Base-by-base conservation (phyloP, 2,797 vertebrate species). In the Glyptemys insculpta region DNA sequence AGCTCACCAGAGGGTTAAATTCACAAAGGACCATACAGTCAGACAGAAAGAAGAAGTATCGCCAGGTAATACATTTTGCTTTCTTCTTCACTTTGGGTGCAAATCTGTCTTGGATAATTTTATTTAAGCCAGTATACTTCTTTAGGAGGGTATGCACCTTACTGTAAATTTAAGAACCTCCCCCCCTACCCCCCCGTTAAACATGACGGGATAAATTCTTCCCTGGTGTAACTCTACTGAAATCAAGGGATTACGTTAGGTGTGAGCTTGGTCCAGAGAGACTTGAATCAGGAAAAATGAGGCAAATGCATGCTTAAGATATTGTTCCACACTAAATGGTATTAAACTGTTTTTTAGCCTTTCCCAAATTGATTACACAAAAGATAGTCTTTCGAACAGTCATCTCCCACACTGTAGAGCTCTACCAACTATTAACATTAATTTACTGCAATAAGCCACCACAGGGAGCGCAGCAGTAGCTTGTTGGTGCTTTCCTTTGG, bases 1-100 rank as follows among this genome's bases (percentile, higher is more conserved):
- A 97, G 99, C 99, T 49, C 99, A 99, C 96, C 99, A 99, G 89
- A 98, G 99, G 89, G 99, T 99, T 52, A 99, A 99, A 98, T 99
- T 99, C 98, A 99, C 99, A 59, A 99, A 99, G 92, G 99, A 99
- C 95, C 99, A 99, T 96, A 99, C 99, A 62, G 99, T 99, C 90
- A 99, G 99, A 44, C 99, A 99, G 95, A 99, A 99, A 96, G 99
- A 99, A 87, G 99, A 99, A 94, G 99, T 99, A 92, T 99, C 99
- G 90, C 99, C 99, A 99, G 99, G 99, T 99, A 98, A 95, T 25
- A 41, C 6, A 6, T 34, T 82, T 92, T 21, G 23, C 79, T 68
- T 88, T 41, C 41, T 41, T 57, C 87, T 86, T 95, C 37, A 53
- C 15, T 62, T 74, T 82, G 47, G 72, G 62, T 81, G 12, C 21